Evolutionary conservation across 2,797 vertebrate species (phyloP).

Genomic region (Lithobates pipiens): DNA sequence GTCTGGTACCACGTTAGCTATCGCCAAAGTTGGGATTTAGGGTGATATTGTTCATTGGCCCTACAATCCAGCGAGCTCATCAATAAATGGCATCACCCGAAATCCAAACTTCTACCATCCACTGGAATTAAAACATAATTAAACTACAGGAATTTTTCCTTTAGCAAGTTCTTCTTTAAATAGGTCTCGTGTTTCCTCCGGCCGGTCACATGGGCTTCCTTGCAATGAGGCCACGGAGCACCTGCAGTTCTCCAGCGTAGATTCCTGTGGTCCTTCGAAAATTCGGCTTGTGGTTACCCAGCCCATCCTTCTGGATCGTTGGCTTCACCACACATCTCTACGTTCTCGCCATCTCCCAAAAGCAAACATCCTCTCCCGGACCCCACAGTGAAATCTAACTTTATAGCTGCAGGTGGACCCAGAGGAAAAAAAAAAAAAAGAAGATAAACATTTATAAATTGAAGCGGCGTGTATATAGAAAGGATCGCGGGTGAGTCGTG

Average conservation of each 20-base stretch:
- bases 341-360: not conserved
- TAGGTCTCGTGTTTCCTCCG: not conserved
- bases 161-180: not conserved
- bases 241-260: not conserved
- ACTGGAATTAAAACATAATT: not conserved
- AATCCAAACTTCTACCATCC: too few relatives aligned
- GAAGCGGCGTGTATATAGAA: conserved; percentile 5
- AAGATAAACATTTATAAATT: conserved; percentile 3
- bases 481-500: not conserved
- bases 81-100: too few relatives aligned
- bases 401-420: conserved; percentile 18
- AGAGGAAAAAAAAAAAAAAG: too few relatives aligned
- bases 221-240: not conserved
- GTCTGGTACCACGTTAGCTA: too few relatives aligned
- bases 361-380: conserved; percentile 30
- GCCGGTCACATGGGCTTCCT: not conserved
- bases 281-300: not conserved
- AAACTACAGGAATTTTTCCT: not conserved
- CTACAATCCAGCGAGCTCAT: too few relatives aligned
- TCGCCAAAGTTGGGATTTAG: too few relatives aligned
- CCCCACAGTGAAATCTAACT: not conserved
- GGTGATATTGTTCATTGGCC: too few relatives aligned
- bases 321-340: conserved; percentile 3
- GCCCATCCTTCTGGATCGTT: not conserved
- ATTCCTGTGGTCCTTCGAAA: not conserved